These are phyloP conservation scores for Helogale parvula DNA, from an alignment of 2,113 vertebrate genomes.

Conservation along the genomic window DNA sequence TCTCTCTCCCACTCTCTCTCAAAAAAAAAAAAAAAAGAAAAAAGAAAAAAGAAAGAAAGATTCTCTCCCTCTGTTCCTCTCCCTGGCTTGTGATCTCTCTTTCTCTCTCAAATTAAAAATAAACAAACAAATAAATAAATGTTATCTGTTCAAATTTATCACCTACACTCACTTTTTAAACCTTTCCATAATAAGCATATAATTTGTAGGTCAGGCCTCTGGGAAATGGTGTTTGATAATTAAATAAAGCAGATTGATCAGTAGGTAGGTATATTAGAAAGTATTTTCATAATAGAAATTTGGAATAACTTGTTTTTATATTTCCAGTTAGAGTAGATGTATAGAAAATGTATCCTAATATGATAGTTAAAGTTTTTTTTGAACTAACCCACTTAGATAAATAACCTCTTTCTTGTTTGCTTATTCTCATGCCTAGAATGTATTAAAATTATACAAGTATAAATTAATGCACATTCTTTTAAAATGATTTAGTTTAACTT, in stretches of 20 bases:
- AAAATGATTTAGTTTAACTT: neutral
- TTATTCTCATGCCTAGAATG: neutral
- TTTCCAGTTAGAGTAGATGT: neutral
- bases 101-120: no score
- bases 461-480: neutral
- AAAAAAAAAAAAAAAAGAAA: no score
- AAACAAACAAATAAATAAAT: neutral
- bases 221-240: neutral
- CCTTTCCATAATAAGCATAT: neutral
- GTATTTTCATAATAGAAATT: neutral
- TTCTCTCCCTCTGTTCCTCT: no score
- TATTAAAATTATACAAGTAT: neutral
- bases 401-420: neutral
- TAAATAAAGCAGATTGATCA: neutral
- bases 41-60: no score
- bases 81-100: no score
- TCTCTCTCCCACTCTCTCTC: no score
- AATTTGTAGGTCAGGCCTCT: neutral
- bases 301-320: neutral
- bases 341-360: neutral
- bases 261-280: neutral
- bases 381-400: neutral
- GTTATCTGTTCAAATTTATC: neutral
- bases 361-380: neutral
- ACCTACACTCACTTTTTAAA: neutral